These are phyloP conservation scores for Carduelis carduelis DNA, from an alignment of 2,797 vertebrate genomes.

Conservation along the genomic window DNA sequence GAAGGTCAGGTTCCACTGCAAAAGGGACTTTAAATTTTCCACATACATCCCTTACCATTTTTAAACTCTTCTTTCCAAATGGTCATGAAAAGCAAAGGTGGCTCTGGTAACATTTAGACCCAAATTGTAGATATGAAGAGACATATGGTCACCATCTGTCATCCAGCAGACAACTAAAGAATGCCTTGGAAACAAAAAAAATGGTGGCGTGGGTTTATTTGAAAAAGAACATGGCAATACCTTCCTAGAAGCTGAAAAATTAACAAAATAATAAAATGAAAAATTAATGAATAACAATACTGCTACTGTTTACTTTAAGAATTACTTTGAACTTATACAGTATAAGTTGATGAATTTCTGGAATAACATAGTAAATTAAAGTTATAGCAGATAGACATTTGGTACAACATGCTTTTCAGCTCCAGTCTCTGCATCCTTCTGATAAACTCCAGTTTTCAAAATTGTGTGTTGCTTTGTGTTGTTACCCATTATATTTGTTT, in stretches of 20 bases:
- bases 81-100: background rate
- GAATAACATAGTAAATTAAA: background rate
- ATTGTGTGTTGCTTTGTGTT: background rate
- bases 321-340: background rate
- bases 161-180: background rate
- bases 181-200: background rate
- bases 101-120: background rate
- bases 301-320: background rate
- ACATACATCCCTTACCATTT: accelerated
- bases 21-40: background rate
- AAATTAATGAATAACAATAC: background rate
- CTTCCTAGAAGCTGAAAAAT: background rate
- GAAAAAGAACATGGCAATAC: background rate
- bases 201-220: background rate
- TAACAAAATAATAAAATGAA: background rate
- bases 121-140: background rate
- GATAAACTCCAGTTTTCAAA: background rate
- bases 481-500: background rate
- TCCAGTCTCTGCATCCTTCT: background rate
- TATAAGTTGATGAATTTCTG: background rate
- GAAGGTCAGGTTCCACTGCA: background rate
- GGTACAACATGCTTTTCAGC: background rate
- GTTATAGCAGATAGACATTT: background rate
- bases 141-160: background rate
- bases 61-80: background rate